Evolutionary conservation across 2,888 invertebrate genomes (phyloP), one percentile per base, ranked within the genome.

Genomic region (Troides aeacus): DNA sequence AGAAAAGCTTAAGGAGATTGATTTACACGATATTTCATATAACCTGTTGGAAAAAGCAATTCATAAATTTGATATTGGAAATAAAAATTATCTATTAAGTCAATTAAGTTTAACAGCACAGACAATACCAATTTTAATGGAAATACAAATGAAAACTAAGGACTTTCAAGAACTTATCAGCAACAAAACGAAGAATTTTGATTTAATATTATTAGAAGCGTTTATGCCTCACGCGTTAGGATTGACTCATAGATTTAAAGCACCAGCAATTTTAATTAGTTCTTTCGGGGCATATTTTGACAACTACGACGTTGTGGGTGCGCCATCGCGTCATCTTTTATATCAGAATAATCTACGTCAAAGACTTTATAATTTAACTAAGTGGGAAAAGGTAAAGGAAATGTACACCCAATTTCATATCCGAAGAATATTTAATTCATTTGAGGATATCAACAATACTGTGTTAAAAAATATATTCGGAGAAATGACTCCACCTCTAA

Each of bases 1-100:
- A 2, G 57, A 62, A 17, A 85, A 84, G 64, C 74, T 83, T 18
- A 82, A 75, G n/a, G 84, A 87, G 75, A 82, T 88, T 10, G 76
- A 83, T 56, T n/a, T 84, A 0, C 74, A 79, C 36, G 75, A 79
- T 18, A 66, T 76, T n/a, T 76, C 79, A 0, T 79, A 79, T 36
- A 58, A 61, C 36, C 66, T 63, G 6, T 69, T 59, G 71, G 46
- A 6, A 62, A 68, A 2, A 1, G 39, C 2, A 58, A 65, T 64
- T 68, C 71, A 36, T 39, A 8, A 12, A 73, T 73, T 56, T 15
- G 15, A 50, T 3, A 62, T 23, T 17, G 46, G 50, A 6, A 62
- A 7, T 2, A 21, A 12, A 62, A 24, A n/a, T 15, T 50, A 62
- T 24, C 5, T 50, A 46, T 2, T 50, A 23, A 21, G n/a, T 21